phyloP scores from a whole-genome alignment of 1,140 invertebrate genomes.

The Stegodyphus mimosarum region DNA sequence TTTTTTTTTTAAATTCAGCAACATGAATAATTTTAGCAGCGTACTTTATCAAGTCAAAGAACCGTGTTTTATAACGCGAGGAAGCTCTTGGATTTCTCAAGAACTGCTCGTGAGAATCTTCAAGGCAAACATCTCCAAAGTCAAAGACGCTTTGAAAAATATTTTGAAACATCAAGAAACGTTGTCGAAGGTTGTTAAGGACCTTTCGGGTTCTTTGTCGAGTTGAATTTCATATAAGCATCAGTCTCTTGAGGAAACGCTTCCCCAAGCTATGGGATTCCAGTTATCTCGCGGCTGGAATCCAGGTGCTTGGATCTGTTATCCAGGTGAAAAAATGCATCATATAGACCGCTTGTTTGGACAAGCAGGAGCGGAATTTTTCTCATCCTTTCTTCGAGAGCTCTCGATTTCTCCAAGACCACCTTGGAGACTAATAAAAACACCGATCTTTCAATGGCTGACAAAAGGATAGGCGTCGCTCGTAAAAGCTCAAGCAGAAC shows the following conservation, averaged over 20 bases:
- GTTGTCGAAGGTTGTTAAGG: not conserved
- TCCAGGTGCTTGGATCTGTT: not conserved
- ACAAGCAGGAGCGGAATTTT: conserved; percentile 19
- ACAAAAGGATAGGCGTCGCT: conserved; percentile 3
- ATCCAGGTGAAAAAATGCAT: not conserved
- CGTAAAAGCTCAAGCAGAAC: conserved; percentile 10
- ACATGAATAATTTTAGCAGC: too few relatives aligned
- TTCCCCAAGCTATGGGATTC: not conserved
- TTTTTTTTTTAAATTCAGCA: too few relatives aligned
- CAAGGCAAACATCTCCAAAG: too few relatives aligned
- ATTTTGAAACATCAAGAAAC: too few relatives aligned
- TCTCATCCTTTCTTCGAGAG: not conserved
- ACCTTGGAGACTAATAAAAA: conserved; percentile 31
- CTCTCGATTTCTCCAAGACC: not conserved
- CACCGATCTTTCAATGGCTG: conserved; percentile 18
- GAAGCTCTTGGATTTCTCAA: too few relatives aligned
- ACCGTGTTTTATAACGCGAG: too few relatives aligned
- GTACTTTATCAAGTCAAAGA: too few relatives aligned
- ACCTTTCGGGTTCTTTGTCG: not conserved
- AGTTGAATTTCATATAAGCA: not conserved
- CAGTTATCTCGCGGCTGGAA: too few relatives aligned
- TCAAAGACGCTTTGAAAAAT: too few relatives aligned
- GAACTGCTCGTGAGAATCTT: too few relatives aligned
- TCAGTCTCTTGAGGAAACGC: not conserved
- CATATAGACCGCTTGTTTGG: conserved; percentile 1